Evolutionary conservation across 2,113 vertebrate genomes (phyloP).

Genomic region (Pachyramphus minor): DNA sequence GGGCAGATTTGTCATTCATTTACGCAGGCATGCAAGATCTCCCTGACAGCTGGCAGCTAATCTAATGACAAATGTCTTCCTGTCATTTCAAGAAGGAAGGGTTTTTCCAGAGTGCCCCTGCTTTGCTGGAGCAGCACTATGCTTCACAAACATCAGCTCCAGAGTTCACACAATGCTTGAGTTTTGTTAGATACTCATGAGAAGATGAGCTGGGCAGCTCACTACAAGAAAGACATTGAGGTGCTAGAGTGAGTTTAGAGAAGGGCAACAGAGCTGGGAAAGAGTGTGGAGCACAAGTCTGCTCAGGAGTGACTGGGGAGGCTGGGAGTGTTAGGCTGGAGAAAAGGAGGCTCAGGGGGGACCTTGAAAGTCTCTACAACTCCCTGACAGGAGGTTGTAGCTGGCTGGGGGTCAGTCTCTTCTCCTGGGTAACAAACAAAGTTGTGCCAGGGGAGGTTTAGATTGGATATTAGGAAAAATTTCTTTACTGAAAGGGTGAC

Average conservation of each 20-base stretch:
- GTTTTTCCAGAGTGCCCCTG: neutral
- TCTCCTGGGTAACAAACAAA: neutral
- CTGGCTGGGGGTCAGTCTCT: neutral
- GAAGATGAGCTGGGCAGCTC: neutral
- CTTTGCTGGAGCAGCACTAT: neutral
- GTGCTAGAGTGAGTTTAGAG: neutral
- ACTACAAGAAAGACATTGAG: neutral
- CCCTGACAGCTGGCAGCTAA: neutral
- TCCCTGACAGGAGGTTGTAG: neutral
- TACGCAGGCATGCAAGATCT: neutral
- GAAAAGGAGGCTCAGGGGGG: neutral
- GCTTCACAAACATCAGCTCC: neutral
- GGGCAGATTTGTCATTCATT: neutral
- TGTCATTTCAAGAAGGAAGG: neutral
- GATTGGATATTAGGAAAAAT: neutral
- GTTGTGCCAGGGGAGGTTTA: neutral
- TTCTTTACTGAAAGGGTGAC: neutral
- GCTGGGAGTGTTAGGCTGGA: neutral
- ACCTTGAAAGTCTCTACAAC: neutral
- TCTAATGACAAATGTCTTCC: neutral
- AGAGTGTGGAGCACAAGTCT: neutral
- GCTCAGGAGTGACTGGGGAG: neutral
- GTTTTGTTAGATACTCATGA: neutral
- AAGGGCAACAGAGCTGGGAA: neutral
- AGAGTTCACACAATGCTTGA: neutral